Base-by-base conservation (phyloP, 2,113 vertebrate genomes). In the Aphyosemion australe region DNA sequence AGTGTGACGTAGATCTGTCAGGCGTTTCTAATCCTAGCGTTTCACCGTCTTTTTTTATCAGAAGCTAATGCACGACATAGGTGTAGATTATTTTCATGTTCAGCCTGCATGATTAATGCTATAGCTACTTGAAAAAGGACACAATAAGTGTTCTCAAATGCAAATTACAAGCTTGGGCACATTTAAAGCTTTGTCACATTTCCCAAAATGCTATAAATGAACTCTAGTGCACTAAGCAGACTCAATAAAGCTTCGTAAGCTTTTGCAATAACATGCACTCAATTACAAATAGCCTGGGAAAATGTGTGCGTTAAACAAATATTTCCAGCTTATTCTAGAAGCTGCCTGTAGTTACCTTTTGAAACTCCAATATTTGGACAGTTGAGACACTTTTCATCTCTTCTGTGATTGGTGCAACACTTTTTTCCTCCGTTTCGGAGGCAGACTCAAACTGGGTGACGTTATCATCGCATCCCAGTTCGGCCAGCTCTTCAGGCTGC, bases 401-500 rank as follows among this genome's bases (percentile, higher is more conserved):
- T 57, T 69, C 84, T 37, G 84, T 80, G 65, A 86, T 61, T 50
- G 85, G 90, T 0, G 60, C 76, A 39, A 61, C 45, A 4, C 58
- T 21, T 20, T 47, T 67, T 31, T 83, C 78, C 8, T 74, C 83
- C n/a, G 15, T 14, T 12, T 63, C 54, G 34, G 21, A 48, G 13
- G 50, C 51, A 41, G 63, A 32, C 34, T 75, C 81, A 15, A 62
- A 64, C 21, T 79, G 19, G 1, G 74, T 54, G 11, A 77, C 12
- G 12, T 64, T 81, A 6, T 11, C 72, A 84, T 82, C 53, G 13
- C 87, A 39, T 73, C 92, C 83, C 31, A 86, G 60, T 63, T 94
- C 86, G 54, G 86, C 73, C 87, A 96, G 75, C 50, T 89, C 85
- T 71, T 99, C 96, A 0, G 94, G 94, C 73, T 96, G 96, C 64